phyloP scores from a whole-genome alignment of 2,888 invertebrate species.

The Drosophila subquinaria region DNA sequence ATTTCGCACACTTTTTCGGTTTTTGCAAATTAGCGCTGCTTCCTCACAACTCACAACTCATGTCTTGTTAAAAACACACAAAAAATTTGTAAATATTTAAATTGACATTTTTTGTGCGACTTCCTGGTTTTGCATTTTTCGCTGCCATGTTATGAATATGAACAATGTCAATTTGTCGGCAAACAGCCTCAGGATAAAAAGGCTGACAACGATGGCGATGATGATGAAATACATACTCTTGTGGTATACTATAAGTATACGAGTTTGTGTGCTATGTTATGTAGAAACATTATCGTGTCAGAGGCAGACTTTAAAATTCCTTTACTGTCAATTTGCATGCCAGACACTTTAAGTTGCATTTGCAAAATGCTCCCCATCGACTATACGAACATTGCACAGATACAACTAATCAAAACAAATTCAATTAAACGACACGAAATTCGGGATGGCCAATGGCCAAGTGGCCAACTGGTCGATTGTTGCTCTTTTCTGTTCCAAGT shows the following conservation, averaged over 20 bases:
- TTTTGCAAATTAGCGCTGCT: conserved; percentile 58
- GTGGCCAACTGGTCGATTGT: conserved; percentile 9
- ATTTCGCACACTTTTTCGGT: conserved; percentile 68
- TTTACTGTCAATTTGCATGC: conserved; percentile 46
- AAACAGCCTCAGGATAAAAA: conserved; percentile 55
- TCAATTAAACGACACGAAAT: conserved; percentile 78
- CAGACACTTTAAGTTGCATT: conserved; percentile 66
- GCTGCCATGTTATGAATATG: conserved; percentile 59
- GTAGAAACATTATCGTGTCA: conserved; percentile 31
- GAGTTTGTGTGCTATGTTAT: conserved; percentile 15
- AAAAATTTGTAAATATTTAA: conserved; percentile 79
- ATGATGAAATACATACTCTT: conserved; percentile 20
- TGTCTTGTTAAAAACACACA: conserved; percentile 74
- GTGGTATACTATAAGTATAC: conserved; percentile 1
- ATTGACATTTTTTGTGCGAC: conserved; percentile 77
- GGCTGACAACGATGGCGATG: conserved; percentile 9
- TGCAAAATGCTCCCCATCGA: conserved; percentile 46
- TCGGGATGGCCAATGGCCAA: conserved; percentile 29
- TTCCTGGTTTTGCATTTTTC: conserved; percentile 34
- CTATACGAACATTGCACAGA: conserved; percentile 24
- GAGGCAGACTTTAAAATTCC: conserved; percentile 62
- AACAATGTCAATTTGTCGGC: conserved; percentile 73
- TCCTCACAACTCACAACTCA: conserved; percentile 58
- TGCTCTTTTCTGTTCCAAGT: conserved; percentile 5
- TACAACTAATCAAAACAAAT: conserved; percentile 81